Percentiles rank a stretch among this genome's conserved stretches.
Evolutionary conservation across 2,888 invertebrate species (phyloP).

Genomic region (Rhyacophila evoluta): DNA sequence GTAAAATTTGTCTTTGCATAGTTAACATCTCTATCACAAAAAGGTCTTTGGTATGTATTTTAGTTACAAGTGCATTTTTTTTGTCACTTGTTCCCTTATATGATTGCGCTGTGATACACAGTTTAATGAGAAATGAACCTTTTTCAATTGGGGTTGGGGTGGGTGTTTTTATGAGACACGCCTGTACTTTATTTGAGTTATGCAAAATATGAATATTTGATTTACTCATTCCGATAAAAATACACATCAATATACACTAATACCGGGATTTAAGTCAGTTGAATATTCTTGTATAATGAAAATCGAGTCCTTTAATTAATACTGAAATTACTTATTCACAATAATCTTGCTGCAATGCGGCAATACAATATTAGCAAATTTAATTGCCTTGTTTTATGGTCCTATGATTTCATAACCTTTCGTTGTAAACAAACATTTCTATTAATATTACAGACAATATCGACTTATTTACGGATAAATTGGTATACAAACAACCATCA

Average conservation of each 20-base stretch:
- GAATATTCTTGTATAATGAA: not conserved
- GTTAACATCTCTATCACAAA: no score
- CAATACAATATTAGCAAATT: not conserved
- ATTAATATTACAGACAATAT: not conserved
- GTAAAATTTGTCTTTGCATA: no score
- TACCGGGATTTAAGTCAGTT: not conserved
- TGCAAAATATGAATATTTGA: not conserved
- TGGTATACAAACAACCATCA: not conserved
- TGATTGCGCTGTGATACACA: no score
- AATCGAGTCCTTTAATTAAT: not conserved
- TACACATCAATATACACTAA: not conserved
- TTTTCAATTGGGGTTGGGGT: no score
- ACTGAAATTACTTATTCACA: not conserved
- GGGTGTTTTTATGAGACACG: no score
- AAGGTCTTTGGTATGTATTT: no score
- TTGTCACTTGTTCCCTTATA: no score
- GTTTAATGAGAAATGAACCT: no score
- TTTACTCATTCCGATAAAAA: not conserved
- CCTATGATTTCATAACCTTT: constrained; percentile 1
- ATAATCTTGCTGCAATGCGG: not conserved
- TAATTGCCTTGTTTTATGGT: not conserved
- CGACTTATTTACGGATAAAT: not conserved
- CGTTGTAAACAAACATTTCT: constrained; percentile 1
- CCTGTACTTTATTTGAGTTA: not conserved
- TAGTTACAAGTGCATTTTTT: no score